Percentiles rank a stretch among this genome's conserved stretches.
Conservation (phyloP, 1,140 invertebrate genomes). For the Drosophila parabipectinata region DNA sequence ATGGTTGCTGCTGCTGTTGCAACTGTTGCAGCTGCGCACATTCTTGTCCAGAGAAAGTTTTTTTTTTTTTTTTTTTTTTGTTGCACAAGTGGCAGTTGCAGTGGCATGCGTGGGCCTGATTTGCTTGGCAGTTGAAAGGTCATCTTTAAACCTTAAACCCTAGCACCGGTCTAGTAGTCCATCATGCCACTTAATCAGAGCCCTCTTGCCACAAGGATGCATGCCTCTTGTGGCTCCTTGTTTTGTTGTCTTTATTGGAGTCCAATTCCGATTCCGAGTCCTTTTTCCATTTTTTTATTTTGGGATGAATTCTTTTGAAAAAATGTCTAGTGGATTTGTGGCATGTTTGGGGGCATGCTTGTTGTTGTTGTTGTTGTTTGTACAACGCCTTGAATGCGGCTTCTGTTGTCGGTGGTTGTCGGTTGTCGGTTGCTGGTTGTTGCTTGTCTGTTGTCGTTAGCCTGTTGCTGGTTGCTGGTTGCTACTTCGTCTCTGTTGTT, state of each 20-base stretch:
- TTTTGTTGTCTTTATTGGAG: conserved; percentile 9
- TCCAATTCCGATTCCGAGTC: conserved; percentile 14
- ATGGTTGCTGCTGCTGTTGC: conserved; percentile 7
- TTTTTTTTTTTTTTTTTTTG: conserved; percentile 40
- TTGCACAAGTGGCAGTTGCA: conserved; percentile 63
- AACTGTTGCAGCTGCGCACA: conserved; percentile 72
- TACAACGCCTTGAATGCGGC: conserved; percentile 77
- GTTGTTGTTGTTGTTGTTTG: conserved; percentile 57
- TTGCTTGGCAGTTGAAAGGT: too few relatives aligned
- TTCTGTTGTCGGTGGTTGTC: conserved; percentile 59
- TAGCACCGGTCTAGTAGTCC: too few relatives aligned
- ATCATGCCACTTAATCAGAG: conserved; percentile 60
- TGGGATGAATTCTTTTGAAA: conserved; percentile 24
- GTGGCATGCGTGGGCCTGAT: conserved; percentile 21
- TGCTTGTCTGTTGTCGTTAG: conserved; percentile 48
- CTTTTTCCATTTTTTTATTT: conserved; percentile 22
- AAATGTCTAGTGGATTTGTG: conserved; percentile 33
- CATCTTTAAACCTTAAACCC: too few relatives aligned
- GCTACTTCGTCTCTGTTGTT: conserved; percentile 39
- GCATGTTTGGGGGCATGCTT: conserved; percentile 22
- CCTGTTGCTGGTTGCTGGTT: conserved; percentile 49
- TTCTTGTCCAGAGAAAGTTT: conserved; percentile 80
- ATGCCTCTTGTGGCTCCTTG: too few relatives aligned
- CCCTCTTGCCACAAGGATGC: background rate
- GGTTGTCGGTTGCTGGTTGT: conserved; percentile 43